phyloP scores from a whole-genome alignment of 1,140 invertebrate species.

The Ericerus pela region DNA sequence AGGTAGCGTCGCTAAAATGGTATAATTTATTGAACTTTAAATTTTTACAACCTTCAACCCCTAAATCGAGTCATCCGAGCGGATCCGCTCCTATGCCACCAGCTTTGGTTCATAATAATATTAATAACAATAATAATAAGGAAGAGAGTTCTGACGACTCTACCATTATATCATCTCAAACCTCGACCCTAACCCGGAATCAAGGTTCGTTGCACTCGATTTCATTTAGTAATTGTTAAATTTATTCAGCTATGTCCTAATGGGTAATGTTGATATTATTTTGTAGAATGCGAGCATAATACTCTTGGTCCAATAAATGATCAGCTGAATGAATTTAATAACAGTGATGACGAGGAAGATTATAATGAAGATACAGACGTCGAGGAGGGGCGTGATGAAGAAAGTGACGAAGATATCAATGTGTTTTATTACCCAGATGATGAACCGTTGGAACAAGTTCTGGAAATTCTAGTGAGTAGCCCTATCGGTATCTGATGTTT shows the following conservation, averaged over 20 bases:
- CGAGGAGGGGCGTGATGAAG: slow-evolving; percentile 42
- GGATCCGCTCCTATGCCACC: neutral
- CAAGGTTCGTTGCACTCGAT: slow-evolving; percentile 42
- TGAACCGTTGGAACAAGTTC: slow-evolving; percentile 35
- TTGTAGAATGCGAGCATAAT: slow-evolving; percentile 5
- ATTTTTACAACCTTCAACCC: slow-evolving; percentile 45
- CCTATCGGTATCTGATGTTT: too few relatives aligned
- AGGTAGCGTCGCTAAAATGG: slow-evolving; percentile 70
- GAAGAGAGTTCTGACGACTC: slow-evolving; percentile 94
- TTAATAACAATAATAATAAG: too few relatives aligned
- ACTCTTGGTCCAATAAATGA: neutral
- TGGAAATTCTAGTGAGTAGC: slow-evolving; percentile 36
- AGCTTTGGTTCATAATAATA: neutral
- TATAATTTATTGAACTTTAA: slow-evolving; percentile 85
- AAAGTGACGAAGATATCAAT: slow-evolving; percentile 40
- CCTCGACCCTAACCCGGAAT: slow-evolving; percentile 85
- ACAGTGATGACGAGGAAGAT: slow-evolving; percentile 22
- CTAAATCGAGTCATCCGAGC: neutral
- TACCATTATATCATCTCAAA: slow-evolving; percentile 89
- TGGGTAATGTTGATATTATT: too few relatives aligned
- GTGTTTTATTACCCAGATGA: slow-evolving; percentile 30
- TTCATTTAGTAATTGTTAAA: too few relatives aligned
- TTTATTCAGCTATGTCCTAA: too few relatives aligned
- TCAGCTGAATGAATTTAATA: slow-evolving; percentile 20
- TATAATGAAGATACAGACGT: slow-evolving; percentile 35